phyloP scores from a whole-genome alignment of 1,140 invertebrate species.

The Ceratitis capitata region DNA sequence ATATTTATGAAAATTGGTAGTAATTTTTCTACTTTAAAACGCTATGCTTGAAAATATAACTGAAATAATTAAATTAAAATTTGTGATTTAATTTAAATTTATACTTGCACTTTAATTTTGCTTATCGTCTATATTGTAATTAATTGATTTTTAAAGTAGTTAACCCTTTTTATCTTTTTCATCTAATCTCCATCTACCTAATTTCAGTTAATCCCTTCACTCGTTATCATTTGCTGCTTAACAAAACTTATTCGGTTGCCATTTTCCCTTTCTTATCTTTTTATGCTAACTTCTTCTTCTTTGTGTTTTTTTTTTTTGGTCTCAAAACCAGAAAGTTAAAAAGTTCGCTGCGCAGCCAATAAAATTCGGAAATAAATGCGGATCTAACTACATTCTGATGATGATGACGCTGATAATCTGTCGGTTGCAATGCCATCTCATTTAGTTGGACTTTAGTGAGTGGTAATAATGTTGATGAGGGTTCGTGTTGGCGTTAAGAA shows the following conservation, averaged over 20 bases:
- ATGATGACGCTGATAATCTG: background rate
- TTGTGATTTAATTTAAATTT: background rate
- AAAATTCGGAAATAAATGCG: background rate
- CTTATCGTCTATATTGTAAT: no score
- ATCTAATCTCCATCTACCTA: background rate
- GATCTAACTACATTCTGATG: constrained; percentile 6
- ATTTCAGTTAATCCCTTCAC: background rate
- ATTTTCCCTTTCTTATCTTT: background rate
- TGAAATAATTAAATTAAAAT: background rate
- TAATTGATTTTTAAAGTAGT: no score
- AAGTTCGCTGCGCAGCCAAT: background rate
- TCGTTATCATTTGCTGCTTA: background rate
- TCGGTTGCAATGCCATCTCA: background rate
- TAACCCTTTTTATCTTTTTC: background rate
- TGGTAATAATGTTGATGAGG: constrained; percentile 10
- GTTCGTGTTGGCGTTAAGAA: background rate
- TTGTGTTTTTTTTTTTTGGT: background rate
- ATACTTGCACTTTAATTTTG: background rate
- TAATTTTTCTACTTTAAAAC: no score
- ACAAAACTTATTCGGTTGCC: background rate
- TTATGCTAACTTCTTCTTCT: background rate
- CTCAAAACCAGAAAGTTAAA: background rate
- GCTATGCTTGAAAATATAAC: no score
- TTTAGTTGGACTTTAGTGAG: background rate
- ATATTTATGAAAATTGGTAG: no score